Evolutionary conservation across 2,888 invertebrate species (phyloP).

Genomic region (Leucania comma): DNA sequence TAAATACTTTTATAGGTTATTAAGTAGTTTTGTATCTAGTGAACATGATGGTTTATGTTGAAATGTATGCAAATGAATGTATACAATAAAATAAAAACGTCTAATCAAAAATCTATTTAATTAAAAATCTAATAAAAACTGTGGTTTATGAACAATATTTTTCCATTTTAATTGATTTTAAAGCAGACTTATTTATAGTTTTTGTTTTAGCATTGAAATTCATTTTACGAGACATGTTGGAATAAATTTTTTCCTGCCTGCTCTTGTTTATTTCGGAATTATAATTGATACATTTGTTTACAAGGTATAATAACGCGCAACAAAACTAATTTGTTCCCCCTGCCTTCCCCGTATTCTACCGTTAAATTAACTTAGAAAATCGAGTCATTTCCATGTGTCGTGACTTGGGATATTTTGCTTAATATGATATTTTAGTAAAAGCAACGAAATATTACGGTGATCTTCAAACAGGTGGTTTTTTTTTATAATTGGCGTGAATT

Average conservation of each 20-base stretch:
- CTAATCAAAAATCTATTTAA: constrained; percentile 47
- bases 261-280: background rate
- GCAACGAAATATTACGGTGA: constrained; percentile 11
- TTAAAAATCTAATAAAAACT: constrained; percentile 50
- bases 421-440: constrained; percentile 16
- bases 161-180: constrained; percentile 30
- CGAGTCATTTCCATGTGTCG: constrained; percentile 54
- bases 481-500: constrained; percentile 6
- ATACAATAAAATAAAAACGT: constrained; percentile 36
- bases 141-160: constrained; percentile 46
- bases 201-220: constrained; percentile 13
- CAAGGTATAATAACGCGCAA: constrained; percentile 63
- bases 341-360: constrained; percentile 44
- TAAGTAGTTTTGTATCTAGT: constrained; percentile 25
- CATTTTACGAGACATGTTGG: background rate
- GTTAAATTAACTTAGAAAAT: constrained; percentile 70
- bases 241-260: background rate
- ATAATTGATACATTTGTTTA: constrained; percentile 67
- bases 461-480: constrained; percentile 3
- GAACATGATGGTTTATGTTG: constrained; percentile 15
- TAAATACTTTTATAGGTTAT: constrained; percentile 35
- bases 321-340: constrained; percentile 68
- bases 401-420: constrained; percentile 55
- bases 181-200: constrained; percentile 9
- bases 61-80: constrained; percentile 39